Percentiles rank a stretch among this genome's conserved stretches.
Conservation (phyloP, 2,797 vertebrate genomes). For the Synaphobranchus kaupii region DNA sequence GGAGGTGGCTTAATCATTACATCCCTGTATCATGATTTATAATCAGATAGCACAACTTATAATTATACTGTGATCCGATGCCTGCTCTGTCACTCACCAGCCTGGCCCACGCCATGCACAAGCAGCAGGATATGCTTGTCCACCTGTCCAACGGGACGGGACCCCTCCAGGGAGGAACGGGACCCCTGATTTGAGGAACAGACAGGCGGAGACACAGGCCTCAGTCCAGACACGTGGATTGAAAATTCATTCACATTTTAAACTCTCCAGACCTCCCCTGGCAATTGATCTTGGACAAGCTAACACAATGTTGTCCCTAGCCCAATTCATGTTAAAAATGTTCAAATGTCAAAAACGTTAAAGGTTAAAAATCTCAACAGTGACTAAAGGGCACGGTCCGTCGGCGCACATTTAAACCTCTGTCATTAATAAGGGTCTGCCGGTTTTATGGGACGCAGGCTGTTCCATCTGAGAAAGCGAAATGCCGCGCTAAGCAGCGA, state of each 20-base stretch:
- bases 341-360: neutral
- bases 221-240: neutral
- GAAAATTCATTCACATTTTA: neutral
- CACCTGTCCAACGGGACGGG: conserved; percentile 89
- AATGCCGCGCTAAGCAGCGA: neutral
- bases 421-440: neutral
- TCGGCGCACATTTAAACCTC: neutral
- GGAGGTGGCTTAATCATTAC: neutral
- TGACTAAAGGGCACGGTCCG: neutral
- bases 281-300: neutral
- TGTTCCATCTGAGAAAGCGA: neutral
- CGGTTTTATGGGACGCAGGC: neutral
- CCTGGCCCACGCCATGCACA: conserved; percentile 91
- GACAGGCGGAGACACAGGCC: conserved; percentile 6
- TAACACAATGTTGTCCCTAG: neutral
- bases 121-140: conserved; percentile 95
- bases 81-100: conserved; percentile 72
- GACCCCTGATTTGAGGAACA: conserved; percentile 70
- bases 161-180: conserved; percentile 82
- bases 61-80: neutral
- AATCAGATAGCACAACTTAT: neutral
- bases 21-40: neutral
- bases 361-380: neutral
- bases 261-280: neutral
- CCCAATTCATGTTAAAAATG: neutral